These are phyloP conservation scores for Oreochromis mossambicus DNA, from an alignment of 2,797 vertebrate genomes.

Conservation along the genomic window DNA sequence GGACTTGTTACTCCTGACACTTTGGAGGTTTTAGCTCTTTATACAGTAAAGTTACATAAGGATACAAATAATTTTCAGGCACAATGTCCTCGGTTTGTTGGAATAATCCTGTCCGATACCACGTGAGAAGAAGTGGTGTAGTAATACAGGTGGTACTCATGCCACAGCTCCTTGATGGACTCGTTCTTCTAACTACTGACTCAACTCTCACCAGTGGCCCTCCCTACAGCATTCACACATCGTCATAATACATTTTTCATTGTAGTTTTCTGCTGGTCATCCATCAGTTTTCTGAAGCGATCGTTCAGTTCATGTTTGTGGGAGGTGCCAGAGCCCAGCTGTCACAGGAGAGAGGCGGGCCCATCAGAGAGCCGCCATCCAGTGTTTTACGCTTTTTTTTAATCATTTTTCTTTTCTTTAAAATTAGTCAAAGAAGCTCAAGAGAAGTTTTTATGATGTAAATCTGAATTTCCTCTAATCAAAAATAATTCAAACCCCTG, in stretches of 20 bases:
- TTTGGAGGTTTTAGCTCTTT: background rate
- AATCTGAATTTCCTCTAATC: background rate
- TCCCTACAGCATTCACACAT: background rate
- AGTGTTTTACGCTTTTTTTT: fast-evolving
- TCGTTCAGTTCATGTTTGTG: background rate
- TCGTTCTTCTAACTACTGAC: background rate
- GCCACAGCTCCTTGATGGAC: background rate
- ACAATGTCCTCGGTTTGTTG: background rate
- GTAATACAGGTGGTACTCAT: background rate
- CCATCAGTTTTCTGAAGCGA: background rate
- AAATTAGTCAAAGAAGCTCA: fast-evolving
- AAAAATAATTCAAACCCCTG: fast-evolving
- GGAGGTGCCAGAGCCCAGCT: background rate
- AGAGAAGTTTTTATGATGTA: background rate
- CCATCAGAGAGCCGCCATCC: background rate
- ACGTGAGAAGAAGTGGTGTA: background rate
- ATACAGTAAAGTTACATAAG: background rate
- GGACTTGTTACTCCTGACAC: background rate
- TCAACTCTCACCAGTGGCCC: background rate
- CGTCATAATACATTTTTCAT: background rate
- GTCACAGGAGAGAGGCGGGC: background rate
- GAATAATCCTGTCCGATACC: background rate
- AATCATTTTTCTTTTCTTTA: background rate
- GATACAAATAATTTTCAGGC: background rate
- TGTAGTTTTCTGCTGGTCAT: background rate